Evolutionary conservation across 2,888 invertebrate genomes (phyloP).

Genomic region (Arctia plantaginis): DNA sequence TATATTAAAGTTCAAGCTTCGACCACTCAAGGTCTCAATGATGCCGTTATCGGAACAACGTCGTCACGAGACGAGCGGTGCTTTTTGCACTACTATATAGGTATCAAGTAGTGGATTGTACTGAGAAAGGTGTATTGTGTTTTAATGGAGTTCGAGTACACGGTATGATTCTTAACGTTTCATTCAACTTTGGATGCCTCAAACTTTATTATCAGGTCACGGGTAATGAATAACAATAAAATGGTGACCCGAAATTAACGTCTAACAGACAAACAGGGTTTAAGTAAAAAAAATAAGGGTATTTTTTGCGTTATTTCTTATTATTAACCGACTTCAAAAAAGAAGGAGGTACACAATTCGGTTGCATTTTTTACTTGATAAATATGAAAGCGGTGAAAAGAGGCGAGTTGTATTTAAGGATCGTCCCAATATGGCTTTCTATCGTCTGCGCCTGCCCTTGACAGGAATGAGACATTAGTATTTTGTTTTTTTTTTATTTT

Average conservation of each 20-base stretch:
- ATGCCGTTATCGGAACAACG: constrained; percentile 81
- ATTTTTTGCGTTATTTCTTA: no score
- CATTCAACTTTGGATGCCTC: not conserved
- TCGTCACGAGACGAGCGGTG: constrained; percentile 76
- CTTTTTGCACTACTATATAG: constrained; percentile 49
- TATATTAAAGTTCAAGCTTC: constrained; percentile 69
- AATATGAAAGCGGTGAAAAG: no score
- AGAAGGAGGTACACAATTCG: no score
- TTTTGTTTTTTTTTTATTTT: no score
- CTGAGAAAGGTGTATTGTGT: not conserved
- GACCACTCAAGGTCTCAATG: constrained; percentile 76
- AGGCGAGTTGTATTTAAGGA: no score
- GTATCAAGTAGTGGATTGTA: not conserved
- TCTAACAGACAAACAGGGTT: not conserved
- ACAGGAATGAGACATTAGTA: no score
- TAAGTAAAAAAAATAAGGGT: no score
- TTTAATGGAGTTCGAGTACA: not conserved
- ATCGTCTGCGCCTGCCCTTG: no score
- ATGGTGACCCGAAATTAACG: not conserved
- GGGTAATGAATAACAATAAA: not conserved
- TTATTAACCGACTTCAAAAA: no score
- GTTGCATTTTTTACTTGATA: no score
- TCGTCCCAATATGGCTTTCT: no score
- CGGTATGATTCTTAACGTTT: not conserved
- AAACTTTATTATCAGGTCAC: not conserved